Percentiles rank a stretch among this genome's conserved stretches.
Evolutionary conservation across 2,113 vertebrate genomes (phyloP).

Genomic region (Globicephala melas): DNA sequence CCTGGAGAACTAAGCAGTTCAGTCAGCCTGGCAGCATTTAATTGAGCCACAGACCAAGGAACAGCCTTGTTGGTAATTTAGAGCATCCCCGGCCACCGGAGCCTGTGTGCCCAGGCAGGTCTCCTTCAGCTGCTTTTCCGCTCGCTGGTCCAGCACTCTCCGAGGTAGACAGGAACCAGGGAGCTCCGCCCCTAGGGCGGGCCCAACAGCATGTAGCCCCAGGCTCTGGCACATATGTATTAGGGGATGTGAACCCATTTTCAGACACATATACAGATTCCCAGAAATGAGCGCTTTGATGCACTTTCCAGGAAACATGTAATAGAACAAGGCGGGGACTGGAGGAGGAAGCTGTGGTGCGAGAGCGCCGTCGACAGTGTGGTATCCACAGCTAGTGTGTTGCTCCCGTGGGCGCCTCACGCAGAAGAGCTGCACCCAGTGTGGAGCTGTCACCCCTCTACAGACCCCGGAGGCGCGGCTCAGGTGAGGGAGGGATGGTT

Average conservation of each 20-base stretch:
- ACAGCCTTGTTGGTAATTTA: conserved; percentile 33
- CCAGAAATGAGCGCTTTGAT: background rate
- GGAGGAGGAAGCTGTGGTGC: background rate
- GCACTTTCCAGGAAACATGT: conserved; percentile 14
- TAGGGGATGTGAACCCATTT: background rate
- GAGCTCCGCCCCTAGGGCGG: background rate
- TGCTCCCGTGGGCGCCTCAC: background rate
- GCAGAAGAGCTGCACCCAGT: accelerated
- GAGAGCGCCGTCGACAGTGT: background rate
- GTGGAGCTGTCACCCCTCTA: background rate
- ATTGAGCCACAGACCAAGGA: conserved; percentile 50
- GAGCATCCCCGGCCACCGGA: conserved; percentile 18
- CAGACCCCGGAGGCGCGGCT: background rate
- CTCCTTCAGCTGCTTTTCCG: background rate
- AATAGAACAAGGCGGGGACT: background rate
- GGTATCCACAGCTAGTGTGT: background rate
- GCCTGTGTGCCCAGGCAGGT: background rate
- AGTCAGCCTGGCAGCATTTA: conserved; percentile 48
- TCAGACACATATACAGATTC: background rate
- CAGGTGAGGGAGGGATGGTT: background rate
- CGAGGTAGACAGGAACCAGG: background rate
- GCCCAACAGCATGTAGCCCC: background rate
- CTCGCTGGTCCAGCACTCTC: background rate
- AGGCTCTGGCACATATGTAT: background rate
- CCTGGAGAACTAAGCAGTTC: conserved; percentile 53